Base-by-base conservation (phyloP, 2,888 invertebrate species). In the Pegoplata infirma region DNA sequence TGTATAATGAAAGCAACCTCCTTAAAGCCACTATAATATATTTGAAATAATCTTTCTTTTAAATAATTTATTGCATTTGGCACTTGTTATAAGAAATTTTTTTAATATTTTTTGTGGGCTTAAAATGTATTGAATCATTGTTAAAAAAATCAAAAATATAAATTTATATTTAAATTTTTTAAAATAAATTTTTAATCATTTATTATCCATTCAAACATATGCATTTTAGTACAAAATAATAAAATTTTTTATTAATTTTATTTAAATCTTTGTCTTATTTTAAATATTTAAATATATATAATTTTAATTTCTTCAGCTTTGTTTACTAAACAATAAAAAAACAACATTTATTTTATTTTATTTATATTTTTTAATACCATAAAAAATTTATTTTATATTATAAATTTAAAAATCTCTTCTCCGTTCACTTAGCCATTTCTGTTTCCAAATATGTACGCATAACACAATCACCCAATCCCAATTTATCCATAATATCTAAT, bases 401-500 rank as follows among this genome's bases (percentile, higher is more conserved):
- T n/a, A n/a, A n/a, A 28, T 10, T 19, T 7, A 55, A 55, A 55
- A n/a, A 28, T 8, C 1, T 28, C 28, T 32, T 10, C 7, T 12
- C 55, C 16, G 5, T 71, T 80, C 76, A 83, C 56, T 84, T 84
- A 10, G 40, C 76, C 68, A 84, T 81, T 59, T 82, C 82, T 10
- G 82, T 82, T 80, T 87, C 87, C 79, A 89, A 53, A 80, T 88
- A 87, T 6, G 82, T 81, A 63, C 89, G 88, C 82, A 90, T 81
- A 28, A 86, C 82, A 58, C 88, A 89, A 64, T 89, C 89, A 12
- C 90, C 90, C 81, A 88, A 74, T 0, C 86, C 85, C 69, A 90
- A 78, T 79, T 87, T 86, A 44, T 89, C 87, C 83, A 90, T 84
- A 7, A 88, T 81, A 61, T 85, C 80, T 69, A 87, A 83, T 6